These are phyloP conservation scores for Argyresthia goedartella DNA, from an alignment of 2,888 invertebrate genomes.

Conservation along the genomic window DNA sequence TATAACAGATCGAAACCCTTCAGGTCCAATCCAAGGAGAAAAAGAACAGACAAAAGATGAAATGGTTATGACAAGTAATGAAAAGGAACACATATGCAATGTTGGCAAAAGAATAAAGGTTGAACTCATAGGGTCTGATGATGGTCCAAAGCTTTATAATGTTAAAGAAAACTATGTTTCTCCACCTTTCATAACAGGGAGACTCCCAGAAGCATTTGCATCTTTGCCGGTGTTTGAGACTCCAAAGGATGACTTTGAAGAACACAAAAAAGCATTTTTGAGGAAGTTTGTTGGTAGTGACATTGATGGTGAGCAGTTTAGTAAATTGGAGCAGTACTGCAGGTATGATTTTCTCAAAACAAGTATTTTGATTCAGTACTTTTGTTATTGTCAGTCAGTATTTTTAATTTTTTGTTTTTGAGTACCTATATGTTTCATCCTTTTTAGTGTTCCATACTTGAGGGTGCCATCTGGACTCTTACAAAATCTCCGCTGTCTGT, in stretches of 20 bases:
- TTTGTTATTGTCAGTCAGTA: too few relatives aligned
- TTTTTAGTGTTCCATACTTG: too few relatives aligned
- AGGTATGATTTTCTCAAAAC: conserved; percentile 29
- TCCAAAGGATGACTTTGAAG: conserved; percentile 20
- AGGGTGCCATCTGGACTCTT: too few relatives aligned
- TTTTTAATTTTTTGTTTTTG: too few relatives aligned
- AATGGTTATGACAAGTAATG: too few relatives aligned
- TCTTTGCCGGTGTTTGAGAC: conserved; percentile 38
- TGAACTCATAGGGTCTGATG: conserved; percentile 13
- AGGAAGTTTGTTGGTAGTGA: conserved; percentile 41
- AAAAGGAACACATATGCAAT: too few relatives aligned
- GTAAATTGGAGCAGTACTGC: conserved; percentile 50
- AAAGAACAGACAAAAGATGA: too few relatives aligned
- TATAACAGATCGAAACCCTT: too few relatives aligned
- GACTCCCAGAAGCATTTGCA: conserved; percentile 34
- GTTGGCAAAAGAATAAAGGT: not conserved
- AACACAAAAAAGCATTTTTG: conserved; percentile 29
- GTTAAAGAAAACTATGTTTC: conserved; percentile 30
- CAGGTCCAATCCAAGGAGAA: too few relatives aligned
- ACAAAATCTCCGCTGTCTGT: too few relatives aligned
- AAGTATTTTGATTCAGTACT: too few relatives aligned
- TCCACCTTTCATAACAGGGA: conserved; percentile 31
- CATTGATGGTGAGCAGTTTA: conserved; percentile 43
- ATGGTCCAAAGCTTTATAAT: conserved; percentile 32
- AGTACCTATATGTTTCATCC: too few relatives aligned